Percentiles rank a stretch among this genome's conserved stretches.
These are phyloP conservation scores for Loripinus fragilis DNA, from an alignment of 2,888 invertebrate genomes.

Conservation along the genomic window DNA sequence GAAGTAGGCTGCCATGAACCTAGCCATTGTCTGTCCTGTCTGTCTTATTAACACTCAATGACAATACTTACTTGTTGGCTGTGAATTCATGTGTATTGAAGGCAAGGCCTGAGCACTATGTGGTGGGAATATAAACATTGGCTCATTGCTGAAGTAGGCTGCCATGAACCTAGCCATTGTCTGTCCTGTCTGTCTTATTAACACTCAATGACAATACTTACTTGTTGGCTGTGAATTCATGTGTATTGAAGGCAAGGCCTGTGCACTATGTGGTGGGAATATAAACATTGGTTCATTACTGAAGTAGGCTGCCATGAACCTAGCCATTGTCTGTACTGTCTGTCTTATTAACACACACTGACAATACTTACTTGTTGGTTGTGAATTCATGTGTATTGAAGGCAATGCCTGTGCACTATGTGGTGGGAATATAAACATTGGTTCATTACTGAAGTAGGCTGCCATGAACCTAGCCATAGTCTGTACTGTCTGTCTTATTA, in stretches of 20 bases:
- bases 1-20: slow-evolving; percentile 83
- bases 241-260: slow-evolving; percentile 78
- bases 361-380: slow-evolving; percentile 71
- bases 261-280: slow-evolving; percentile 80
- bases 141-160: slow-evolving; percentile 80
- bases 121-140: slow-evolving; percentile 80
- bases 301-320: slow-evolving; percentile 83
- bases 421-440: slow-evolving; percentile 80
- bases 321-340: slow-evolving; percentile 79
- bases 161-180: slow-evolving; percentile 82
- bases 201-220: too few species aligned
- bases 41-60: slow-evolving; percentile 75
- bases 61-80: slow-evolving; percentile 71
- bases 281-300: slow-evolving; percentile 79
- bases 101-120: slow-evolving; percentile 80
- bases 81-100: slow-evolving; percentile 69
- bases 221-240: slow-evolving; percentile 63
- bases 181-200: slow-evolving; percentile 77
- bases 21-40: slow-evolving; percentile 78
- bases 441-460: slow-evolving; percentile 80
- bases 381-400: slow-evolving; percentile 69
- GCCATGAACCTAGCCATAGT: slow-evolving; percentile 82
- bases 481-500: slow-evolving; percentile 77
- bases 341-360: slow-evolving; percentile 78
- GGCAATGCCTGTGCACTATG: slow-evolving; percentile 79